These are phyloP conservation scores for Piprites chloris DNA, from an alignment of 2,113 vertebrate species.

Conservation along the genomic window DNA sequence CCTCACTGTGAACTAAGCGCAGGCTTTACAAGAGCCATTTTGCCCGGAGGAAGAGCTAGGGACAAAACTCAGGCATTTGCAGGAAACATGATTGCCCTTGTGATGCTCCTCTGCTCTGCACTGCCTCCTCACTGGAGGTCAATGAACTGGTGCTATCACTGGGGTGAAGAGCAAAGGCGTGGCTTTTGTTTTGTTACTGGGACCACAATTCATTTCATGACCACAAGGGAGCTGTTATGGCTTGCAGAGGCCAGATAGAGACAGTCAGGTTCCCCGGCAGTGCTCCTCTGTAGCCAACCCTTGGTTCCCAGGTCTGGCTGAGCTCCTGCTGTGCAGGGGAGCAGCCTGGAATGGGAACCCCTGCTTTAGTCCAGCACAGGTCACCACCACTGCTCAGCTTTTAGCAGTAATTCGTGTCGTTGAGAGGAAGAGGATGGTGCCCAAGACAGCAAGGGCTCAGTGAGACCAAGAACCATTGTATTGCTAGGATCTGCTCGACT, in stretches of 20 bases:
- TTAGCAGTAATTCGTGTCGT: neutral
- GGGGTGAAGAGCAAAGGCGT: neutral
- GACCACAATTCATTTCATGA: no score
- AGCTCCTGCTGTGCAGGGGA: neutral
- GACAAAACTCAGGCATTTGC: neutral
- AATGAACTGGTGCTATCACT: rapidly evolving
- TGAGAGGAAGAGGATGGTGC: neutral
- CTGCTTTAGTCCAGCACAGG: neutral
- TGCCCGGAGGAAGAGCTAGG: neutral
- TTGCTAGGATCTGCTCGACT: neutral
- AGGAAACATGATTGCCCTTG: neutral
- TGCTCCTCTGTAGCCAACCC: neutral
- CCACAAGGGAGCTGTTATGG: neutral
- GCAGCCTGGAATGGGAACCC: neutral
- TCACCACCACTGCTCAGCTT: neutral
- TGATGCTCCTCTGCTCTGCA: neutral
- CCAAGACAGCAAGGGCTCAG: neutral
- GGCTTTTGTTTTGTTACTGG: neutral
- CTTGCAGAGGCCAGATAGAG: neutral
- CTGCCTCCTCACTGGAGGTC: neutral
- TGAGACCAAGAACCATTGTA: rapidly evolving
- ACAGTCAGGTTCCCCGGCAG: neutral
- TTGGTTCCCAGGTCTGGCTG: neutral
- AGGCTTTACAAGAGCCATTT: neutral
- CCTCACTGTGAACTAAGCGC: neutral